Evolutionary conservation across 2,113 vertebrate genomes (phyloP).

Genomic region (Lutjanus erythropterus): DNA sequence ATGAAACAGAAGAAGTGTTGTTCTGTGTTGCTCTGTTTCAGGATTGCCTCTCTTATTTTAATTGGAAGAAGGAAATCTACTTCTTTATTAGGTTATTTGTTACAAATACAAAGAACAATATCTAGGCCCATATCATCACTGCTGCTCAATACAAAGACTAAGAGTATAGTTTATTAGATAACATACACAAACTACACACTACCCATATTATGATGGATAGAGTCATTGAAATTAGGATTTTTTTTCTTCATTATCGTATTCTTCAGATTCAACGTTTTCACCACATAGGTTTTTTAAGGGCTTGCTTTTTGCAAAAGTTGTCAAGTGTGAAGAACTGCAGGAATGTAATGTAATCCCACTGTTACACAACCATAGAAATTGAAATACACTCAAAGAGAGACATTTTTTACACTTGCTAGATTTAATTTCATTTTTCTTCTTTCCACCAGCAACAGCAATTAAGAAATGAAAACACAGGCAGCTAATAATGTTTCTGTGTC

Average conservation of each 20-base stretch:
- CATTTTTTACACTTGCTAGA: not conserved
- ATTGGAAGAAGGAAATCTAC: not conserved
- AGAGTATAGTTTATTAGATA: not conserved
- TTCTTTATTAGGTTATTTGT: not conserved
- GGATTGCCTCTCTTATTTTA: not conserved
- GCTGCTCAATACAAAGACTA: not conserved
- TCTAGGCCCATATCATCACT: too few species aligned
- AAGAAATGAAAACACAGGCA: not conserved
- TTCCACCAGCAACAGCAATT: not conserved
- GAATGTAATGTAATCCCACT: too few species aligned
- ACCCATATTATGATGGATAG: not conserved
- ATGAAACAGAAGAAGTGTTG: too few species aligned
- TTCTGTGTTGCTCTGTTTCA: not conserved
- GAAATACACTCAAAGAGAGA: not conserved
- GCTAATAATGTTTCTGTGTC: not conserved
- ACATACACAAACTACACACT: not conserved
- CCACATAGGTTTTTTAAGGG: not conserved
- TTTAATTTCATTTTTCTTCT: not conserved
- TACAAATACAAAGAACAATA: not conserved
- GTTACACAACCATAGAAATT: not conserved
- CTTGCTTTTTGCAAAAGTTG: not conserved
- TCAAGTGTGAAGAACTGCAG: not conserved
- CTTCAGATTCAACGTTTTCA: not conserved
- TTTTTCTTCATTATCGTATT: not conserved
- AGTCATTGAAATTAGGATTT: not conserved